These are phyloP conservation scores for Anhinga rufa DNA, from an alignment of 2,113 vertebrate genomes.

Conservation along the genomic window DNA sequence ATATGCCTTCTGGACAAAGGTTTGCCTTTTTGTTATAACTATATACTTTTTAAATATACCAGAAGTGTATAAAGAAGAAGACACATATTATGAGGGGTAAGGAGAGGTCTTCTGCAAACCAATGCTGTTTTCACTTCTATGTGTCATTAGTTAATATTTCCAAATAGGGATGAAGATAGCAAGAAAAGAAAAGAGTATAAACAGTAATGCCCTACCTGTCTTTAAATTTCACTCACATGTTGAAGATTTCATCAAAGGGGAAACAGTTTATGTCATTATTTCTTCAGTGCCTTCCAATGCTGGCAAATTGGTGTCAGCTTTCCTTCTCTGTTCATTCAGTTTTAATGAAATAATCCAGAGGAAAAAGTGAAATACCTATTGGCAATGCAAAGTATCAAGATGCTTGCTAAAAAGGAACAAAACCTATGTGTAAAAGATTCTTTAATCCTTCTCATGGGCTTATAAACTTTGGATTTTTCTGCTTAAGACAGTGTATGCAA, in stretches of 20 bases:
- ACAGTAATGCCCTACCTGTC: not conserved
- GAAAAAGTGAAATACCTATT: not conserved
- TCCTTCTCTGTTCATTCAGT: not conserved
- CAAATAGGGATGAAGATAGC: not conserved
- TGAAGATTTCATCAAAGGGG: not conserved
- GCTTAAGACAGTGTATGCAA: not conserved
- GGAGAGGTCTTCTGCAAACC: not conserved
- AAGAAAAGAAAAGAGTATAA: not conserved
- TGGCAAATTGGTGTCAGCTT: not conserved
- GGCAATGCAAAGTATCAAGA: not conserved
- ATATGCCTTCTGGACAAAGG: not conserved
- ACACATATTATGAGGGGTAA: not conserved
- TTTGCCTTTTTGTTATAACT: not conserved
- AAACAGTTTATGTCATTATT: not conserved
- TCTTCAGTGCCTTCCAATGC: not conserved
- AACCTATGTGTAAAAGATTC: not conserved
- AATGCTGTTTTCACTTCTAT: not conserved
- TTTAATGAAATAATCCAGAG: not conserved
- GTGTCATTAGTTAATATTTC: not conserved
- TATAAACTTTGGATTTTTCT: not conserved
- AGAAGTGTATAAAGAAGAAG: not conserved
- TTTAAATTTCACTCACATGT: not conserved
- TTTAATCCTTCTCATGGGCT: not conserved
- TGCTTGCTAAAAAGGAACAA: not conserved
- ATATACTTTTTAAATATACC: not conserved